Base-by-base conservation (phyloP, 1,140 invertebrate species). In the Drosophila parabipectinata region DNA sequence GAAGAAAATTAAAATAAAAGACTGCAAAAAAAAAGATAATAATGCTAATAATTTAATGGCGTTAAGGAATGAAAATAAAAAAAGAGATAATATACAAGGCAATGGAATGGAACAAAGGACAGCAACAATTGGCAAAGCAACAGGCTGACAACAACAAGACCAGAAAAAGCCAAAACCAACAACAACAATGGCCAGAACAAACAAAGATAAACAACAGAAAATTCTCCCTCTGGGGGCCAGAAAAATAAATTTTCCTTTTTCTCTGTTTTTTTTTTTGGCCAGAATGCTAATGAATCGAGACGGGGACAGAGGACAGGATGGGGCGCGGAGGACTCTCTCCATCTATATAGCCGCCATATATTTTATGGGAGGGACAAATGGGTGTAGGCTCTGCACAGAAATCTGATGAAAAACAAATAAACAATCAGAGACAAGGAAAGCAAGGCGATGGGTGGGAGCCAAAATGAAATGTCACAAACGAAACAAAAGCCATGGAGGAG, bases 371-470 rank as follows among this genome's bases (percentile, higher is more conserved):
- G 24, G 2, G 15, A n/a, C 26, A 24, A 10, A 15, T 30, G 12
- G 28, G 21, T 14, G 21, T 14, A 37, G 63, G 21, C 37, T 24
- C 53, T 50, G 68, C 9, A 37, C 41, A 44, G 54, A 73, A 75
- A 79, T 76, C 64, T 83, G 76, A 72, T 83, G 80, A 72, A 83
- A 83, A 78, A 62, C 62, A 79, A 79, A 74, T 73, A 74, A 83
- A 84, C 75, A 83, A 82, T 83, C 79, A 78, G 51, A 69, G 21
- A 15, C 39, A 37, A 56, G 44, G 18, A 14, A 73, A 56, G 54
- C 26, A 58, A 67, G 32, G 59, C 54, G 18, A 18, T 18, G 21
- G 21, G 21, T 21, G 14, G 47, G 26, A 28, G 26, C n/a, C 24
- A 21, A 39, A 51, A 60, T 60, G 21, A 69, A 69, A 56, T 69